phyloP scores from a whole-genome alignment of 2,113 vertebrate species.

The Narcine bancroftii region DNA sequence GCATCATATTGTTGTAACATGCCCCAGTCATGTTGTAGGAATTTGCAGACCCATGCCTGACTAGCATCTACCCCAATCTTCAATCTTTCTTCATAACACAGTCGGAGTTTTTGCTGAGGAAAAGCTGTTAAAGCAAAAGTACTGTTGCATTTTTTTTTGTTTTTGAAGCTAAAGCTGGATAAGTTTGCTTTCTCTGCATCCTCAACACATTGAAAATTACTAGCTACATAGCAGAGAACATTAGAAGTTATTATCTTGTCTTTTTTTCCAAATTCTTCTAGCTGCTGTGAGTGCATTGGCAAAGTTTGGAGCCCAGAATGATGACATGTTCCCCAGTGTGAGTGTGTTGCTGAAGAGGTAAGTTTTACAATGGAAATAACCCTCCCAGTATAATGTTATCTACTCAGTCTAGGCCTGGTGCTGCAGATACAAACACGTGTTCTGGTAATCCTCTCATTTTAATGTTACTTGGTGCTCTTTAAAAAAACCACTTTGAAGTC shows the following conservation, averaged over 20 bases:
- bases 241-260: background rate
- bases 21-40: background rate
- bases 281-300: conserved; percentile 71
- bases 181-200: background rate
- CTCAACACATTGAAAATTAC: background rate
- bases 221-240: background rate
- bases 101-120: background rate
- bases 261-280: conserved; percentile 39
- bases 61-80: background rate
- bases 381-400: background rate
- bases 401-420: background rate
- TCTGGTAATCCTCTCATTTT: background rate
- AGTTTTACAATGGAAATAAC: conserved; percentile 25
- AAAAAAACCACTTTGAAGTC: background rate
- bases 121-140: background rate
- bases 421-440: background rate
- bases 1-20: background rate
- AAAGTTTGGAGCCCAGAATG: conserved; percentile 72
- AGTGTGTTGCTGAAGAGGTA: conserved; percentile 66
- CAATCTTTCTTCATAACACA: background rate
- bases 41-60: background rate
- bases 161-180: background rate
- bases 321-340: conserved; percentile 69
- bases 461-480: background rate
- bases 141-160: background rate